Evolutionary conservation across 2,113 vertebrate species (phyloP).

Genomic region (Oriolus oriolus): DNA sequence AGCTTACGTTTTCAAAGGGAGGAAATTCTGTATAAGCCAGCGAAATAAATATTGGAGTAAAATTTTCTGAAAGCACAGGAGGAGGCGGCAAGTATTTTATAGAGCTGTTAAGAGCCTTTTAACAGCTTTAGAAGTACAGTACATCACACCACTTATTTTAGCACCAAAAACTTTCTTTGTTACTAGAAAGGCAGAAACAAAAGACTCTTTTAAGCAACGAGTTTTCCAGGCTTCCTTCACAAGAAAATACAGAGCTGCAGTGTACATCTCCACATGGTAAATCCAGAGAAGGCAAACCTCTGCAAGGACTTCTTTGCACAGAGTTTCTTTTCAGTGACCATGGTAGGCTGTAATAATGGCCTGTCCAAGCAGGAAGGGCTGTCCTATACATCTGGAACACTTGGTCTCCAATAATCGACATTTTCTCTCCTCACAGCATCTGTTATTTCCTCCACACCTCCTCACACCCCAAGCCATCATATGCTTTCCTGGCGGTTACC

Average conservation of each 20-base stretch:
- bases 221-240: background rate
- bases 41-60: slow-evolving; percentile 67
- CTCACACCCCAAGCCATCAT: background rate
- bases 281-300: background rate
- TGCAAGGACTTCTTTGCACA: background rate
- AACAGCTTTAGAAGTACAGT: slow-evolving; percentile 61
- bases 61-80: slow-evolving; percentile 57
- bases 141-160: slow-evolving; percentile 63
- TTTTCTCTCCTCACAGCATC: background rate
- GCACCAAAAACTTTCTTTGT: slow-evolving; percentile 51
- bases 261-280: background rate
- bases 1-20: slow-evolving; percentile 53
- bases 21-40: slow-evolving; percentile 60
- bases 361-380: background rate
- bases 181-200: slow-evolving; percentile 13
- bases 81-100: slow-evolving; percentile 66
- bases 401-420: background rate
- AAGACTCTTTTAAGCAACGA: background rate
- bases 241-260: background rate
- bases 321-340: background rate
- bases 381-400: background rate
- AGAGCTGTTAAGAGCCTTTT: slow-evolving; percentile 70
- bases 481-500: background rate
- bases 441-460: background rate
- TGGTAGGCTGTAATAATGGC: background rate